A percentile compares a stretch with the other conserved stretches of the same genome.
phyloP scores from a whole-genome alignment of 2,888 invertebrate species.

The Rambutsinella grinnellia region DNA sequence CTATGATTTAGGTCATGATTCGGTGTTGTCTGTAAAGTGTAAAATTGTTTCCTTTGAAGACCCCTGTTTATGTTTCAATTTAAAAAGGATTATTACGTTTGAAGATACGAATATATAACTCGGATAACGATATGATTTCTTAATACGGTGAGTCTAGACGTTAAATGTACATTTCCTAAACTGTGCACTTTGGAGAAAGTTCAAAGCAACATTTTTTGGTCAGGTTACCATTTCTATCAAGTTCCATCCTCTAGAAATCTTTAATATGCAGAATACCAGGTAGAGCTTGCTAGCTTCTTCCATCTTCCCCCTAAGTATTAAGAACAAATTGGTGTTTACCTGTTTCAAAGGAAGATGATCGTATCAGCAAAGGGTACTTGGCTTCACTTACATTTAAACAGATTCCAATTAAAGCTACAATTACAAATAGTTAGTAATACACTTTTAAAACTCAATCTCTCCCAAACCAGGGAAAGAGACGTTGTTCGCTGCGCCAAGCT shows the following conservation, averaged over 20 bases:
- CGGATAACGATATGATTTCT: constrained; percentile 25
- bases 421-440: too few species aligned
- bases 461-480: too few species aligned
- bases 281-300: too few species aligned
- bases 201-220: background rate
- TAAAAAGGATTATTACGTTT: background rate
- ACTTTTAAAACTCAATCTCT: too few species aligned
- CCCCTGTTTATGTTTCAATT: constrained; percentile 40
- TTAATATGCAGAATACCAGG: too few species aligned
- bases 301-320: too few species aligned
- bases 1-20: background rate
- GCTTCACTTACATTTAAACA: too few species aligned
- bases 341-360: too few species aligned
- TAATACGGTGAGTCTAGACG: constrained; percentile 19
- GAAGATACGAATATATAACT: background rate
- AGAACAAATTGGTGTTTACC: too few species aligned
- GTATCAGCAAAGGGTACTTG: too few species aligned
- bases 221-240: background rate
- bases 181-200: background rate
- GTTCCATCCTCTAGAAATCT: background rate
- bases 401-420: too few species aligned
- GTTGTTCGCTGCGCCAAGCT: too few species aligned
- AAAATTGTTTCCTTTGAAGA: constrained; percentile 44
- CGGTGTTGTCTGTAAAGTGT: background rate
- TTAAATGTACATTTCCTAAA: constrained; percentile 4